Conservation (phyloP, 2,888 invertebrate species). For the Operophtera brumata region DNA sequence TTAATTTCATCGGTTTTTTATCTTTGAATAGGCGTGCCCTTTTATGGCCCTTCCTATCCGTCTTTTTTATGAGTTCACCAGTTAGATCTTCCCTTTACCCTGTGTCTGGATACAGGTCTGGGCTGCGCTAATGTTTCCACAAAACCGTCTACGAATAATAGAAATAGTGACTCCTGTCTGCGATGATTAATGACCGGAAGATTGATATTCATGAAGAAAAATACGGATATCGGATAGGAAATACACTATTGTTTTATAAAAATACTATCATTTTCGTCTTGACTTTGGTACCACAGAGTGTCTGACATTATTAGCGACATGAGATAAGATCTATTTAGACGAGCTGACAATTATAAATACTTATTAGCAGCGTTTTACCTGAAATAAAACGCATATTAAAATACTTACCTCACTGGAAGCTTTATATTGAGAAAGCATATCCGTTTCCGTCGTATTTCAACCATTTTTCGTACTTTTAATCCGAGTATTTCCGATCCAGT, state of each 20-base stretch:
- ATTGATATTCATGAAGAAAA: slow-evolving; percentile 26
- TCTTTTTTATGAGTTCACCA: background rate
- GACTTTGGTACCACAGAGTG: background rate
- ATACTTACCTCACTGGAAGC: too few relatives aligned
- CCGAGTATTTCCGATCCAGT: too few relatives aligned
- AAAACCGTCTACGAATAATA: slow-evolving; percentile 36
- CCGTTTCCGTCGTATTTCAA: too few relatives aligned
- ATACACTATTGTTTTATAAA: slow-evolving; percentile 12
- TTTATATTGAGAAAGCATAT: too few relatives aligned
- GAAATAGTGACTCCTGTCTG: slow-evolving; percentile 33
- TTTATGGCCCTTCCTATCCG: too few relatives aligned
- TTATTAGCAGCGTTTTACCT: too few relatives aligned
- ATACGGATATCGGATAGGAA: background rate
- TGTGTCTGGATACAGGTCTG: slow-evolving; percentile 7
- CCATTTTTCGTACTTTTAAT: too few relatives aligned
- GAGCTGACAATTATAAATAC: too few relatives aligned
- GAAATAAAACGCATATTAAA: too few relatives aligned
- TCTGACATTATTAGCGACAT: background rate
- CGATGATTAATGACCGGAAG: slow-evolving; percentile 26
- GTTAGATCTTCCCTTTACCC: background rate
- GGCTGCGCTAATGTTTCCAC: slow-evolving; percentile 43
- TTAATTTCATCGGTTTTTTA: too few relatives aligned
- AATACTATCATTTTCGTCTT: slow-evolving; percentile 19
- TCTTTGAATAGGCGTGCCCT: too few relatives aligned
- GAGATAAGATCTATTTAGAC: background rate